These are phyloP conservation scores for Myathropa florea DNA, from an alignment of 2,888 invertebrate species.

Conservation along the genomic window DNA sequence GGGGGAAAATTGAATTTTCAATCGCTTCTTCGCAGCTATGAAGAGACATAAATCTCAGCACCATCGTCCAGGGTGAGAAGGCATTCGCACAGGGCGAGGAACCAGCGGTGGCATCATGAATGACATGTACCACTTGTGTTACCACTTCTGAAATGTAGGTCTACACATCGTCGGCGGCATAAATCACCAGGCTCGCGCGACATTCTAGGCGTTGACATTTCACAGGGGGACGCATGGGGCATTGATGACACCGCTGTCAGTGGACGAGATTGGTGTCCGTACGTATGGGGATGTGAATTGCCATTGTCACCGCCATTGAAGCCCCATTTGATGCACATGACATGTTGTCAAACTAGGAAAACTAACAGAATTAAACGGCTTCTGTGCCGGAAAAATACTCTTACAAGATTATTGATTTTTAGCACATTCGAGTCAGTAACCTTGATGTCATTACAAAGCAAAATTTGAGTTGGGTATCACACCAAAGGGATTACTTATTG, in stretches of 20 bases:
- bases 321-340: constrained; percentile 56
- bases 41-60: constrained; percentile 56
- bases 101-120: background rate
- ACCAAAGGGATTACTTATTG: constrained; percentile 22
- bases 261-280: constrained; percentile 32
- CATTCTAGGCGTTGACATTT: constrained; percentile 49
- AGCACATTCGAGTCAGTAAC: constrained; percentile 43
- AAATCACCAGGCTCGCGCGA: constrained; percentile 58
- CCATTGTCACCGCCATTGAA: constrained; percentile 17
- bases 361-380: constrained; percentile 33
- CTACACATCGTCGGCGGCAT: constrained; percentile 63
- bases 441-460: constrained; percentile 51
- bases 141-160: constrained; percentile 63
- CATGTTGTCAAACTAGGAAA: constrained; percentile 51
- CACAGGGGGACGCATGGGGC: constrained; percentile 7
- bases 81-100: background rate
- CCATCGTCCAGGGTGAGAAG: constrained; percentile 36
- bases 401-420: constrained; percentile 65
- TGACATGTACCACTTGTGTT: constrained; percentile 62
- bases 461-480: constrained; percentile 55
- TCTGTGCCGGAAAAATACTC: constrained; percentile 1
- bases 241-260: constrained; percentile 56
- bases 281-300: constrained; percentile 12
- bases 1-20: constrained; percentile 60
- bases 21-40: constrained; percentile 36